Evolutionary conservation across 2,797 vertebrate species (phyloP).

Genomic region (Syncerus caffer): DNA sequence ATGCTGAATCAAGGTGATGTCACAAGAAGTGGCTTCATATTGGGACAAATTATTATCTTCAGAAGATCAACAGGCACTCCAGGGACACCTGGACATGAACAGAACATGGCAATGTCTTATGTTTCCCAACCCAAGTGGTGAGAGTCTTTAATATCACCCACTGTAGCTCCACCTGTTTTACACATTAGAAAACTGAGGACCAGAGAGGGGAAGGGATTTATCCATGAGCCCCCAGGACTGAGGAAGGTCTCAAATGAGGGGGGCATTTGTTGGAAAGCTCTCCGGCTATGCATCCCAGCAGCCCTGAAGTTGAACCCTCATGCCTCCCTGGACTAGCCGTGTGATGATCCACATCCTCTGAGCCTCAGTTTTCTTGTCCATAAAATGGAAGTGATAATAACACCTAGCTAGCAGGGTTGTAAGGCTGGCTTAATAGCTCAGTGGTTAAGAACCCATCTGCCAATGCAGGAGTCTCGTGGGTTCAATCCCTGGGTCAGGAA

Average conservation of each 20-base stretch:
- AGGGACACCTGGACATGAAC: background rate
- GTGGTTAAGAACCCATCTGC: background rate
- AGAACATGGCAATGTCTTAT: fast-evolving
- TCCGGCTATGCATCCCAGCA: too few relatives aligned
- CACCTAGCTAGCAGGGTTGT: fast-evolving
- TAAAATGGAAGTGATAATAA: background rate
- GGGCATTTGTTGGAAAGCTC: background rate
- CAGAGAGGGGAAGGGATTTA: background rate
- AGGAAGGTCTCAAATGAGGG: too few relatives aligned
- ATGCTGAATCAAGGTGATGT: slow-evolving; percentile 77
- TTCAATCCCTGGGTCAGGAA: background rate
- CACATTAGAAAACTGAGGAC: background rate
- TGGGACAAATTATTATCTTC: slow-evolving; percentile 40
- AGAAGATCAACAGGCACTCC: background rate
- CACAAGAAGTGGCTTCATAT: slow-evolving; percentile 75
- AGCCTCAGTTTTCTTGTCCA: background rate
- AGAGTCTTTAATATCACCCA: background rate
- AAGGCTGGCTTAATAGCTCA: background rate
- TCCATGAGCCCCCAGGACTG: background rate
- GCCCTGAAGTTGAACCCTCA: background rate
- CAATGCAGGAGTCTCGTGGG: background rate
- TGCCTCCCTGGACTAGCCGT: fast-evolving
- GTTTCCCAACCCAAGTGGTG: fast-evolving
- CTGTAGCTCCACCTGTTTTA: too few relatives aligned
- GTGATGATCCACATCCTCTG: background rate